phyloP scores from a whole-genome alignment of 1,140 invertebrate genomes.

The Leptopilina boulardi region DNA sequence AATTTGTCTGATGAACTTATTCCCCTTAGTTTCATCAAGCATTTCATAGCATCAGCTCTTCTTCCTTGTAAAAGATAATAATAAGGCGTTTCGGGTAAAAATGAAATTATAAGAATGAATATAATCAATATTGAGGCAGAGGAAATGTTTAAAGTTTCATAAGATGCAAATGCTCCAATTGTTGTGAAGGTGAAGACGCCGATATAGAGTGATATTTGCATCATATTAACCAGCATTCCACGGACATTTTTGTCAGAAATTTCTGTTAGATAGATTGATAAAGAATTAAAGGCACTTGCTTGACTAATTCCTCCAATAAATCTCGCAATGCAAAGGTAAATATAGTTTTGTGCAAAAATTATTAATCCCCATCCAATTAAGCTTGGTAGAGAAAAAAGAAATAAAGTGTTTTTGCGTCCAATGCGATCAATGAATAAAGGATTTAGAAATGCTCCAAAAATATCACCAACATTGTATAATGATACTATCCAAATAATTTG shows the following conservation, averaged over 20 bases:
- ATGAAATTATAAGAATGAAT: not conserved
- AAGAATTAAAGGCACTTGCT: not conserved
- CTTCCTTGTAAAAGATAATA: not conserved
- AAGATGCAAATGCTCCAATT: not conserved
- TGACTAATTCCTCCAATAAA: not conserved
- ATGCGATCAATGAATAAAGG: not conserved
- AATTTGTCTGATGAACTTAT: not conserved
- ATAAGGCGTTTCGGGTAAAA: not conserved
- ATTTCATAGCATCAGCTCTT: not conserved
- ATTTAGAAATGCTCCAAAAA: not conserved
- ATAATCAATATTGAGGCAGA: not conserved
- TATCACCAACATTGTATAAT: not conserved
- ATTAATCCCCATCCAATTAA: not conserved
- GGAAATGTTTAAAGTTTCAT: not conserved
- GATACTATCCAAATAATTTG: not conserved
- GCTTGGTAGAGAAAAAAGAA: not conserved
- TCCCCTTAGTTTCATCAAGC: not conserved
- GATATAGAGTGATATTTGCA: not conserved
- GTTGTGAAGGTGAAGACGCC: not conserved
- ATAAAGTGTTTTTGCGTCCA: not conserved
- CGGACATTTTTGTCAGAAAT: not conserved
- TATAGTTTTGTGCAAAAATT: not conserved
- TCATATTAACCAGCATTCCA: not conserved
- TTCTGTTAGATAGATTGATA: not conserved
- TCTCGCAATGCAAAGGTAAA: not conserved